These are phyloP conservation scores for Campopleginae sp. DNA, from an alignment of 2,888 invertebrate genomes.

Conservation along the genomic window DNA sequence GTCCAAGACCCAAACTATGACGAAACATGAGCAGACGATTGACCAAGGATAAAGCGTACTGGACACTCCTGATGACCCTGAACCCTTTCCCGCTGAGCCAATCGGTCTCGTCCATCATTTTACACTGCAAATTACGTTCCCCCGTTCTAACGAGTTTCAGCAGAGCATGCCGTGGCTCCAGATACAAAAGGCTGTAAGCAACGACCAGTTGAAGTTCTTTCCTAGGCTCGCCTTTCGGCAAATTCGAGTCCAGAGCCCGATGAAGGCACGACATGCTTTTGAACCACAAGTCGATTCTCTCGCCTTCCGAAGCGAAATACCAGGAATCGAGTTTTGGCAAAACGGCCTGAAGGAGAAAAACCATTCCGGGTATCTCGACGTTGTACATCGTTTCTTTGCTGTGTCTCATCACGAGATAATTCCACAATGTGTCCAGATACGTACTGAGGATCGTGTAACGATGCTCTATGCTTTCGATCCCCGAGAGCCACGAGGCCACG, in stretches of 20 bases:
- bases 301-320: conserved; percentile 81
- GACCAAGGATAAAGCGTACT: conserved; percentile 82
- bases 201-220: conserved; percentile 81
- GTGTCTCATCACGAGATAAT: conserved; percentile 79
- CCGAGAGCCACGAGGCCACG: conserved; percentile 82
- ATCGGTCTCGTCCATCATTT: conserved; percentile 83
- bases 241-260: conserved; percentile 77
- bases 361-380: conserved; percentile 83
- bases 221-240: conserved; percentile 80
- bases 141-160: conserved; percentile 81
- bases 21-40: conserved; percentile 82
- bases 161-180: conserved; percentile 82
- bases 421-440: conserved; percentile 80
- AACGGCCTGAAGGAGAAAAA: conserved; percentile 82
- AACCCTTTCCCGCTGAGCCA: conserved; percentile 83
- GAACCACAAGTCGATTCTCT: conserved; percentile 81
- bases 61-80: conserved; percentile 82
- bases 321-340: conserved; percentile 82
- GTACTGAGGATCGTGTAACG: conserved; percentile 81
- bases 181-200: conserved; percentile 81
- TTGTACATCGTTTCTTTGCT: conserved; percentile 81
- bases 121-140: conserved; percentile 79
- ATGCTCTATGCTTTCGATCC: conserved; percentile 82
- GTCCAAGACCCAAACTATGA: conserved; percentile 78
- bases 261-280: conserved; percentile 82